These are phyloP conservation scores for Xestoiulus laeticollis DNA, from an alignment of 2,888 invertebrate species.

Conservation along the genomic window DNA sequence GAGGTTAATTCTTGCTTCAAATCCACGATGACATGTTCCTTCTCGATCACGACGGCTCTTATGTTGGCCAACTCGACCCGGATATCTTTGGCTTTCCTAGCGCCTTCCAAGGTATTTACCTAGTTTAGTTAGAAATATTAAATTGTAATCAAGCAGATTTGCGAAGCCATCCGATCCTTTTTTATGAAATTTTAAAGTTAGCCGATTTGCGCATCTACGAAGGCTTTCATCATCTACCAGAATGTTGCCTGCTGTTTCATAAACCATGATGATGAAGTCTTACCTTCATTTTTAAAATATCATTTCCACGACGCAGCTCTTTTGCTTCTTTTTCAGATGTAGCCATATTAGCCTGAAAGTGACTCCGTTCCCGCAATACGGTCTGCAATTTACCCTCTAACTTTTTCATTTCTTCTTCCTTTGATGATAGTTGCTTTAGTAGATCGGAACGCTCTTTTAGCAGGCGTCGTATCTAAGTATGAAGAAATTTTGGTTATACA, in stretches of 20 bases:
- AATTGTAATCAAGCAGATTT: no score
- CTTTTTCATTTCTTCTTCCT: slow-evolving; percentile 54
- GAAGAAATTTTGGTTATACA: neutral
- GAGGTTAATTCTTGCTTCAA: slow-evolving; percentile 24
- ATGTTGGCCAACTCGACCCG: neutral
- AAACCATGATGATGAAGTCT: neutral
- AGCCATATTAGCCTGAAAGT: neutral
- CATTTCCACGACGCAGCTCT: slow-evolving; percentile 16
- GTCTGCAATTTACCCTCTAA: slow-evolving; percentile 46
- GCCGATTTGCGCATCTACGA: no score
- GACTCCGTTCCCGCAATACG: slow-evolving; percentile 20
- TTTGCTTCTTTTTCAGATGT: slow-evolving; percentile 35
- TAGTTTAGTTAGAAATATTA: neutral
- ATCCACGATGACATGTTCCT: slow-evolving; percentile 40
- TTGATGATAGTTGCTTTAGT: slow-evolving; percentile 50
- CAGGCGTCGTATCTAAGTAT: slow-evolving; percentile 50
- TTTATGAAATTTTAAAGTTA: no score
- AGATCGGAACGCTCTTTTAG: slow-evolving; percentile 51
- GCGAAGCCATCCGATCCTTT: no score
- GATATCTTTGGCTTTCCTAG: slow-evolving; percentile 12
- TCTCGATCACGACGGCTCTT: neutral
- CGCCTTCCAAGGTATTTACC: slow-evolving; percentile 32
- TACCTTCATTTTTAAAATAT: slow-evolving; percentile 46
- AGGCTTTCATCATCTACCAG: no score
- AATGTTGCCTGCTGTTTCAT: no score